Base-by-base conservation (phyloP, 2,888 invertebrate species). In the Amphimallon solstitiale region DNA sequence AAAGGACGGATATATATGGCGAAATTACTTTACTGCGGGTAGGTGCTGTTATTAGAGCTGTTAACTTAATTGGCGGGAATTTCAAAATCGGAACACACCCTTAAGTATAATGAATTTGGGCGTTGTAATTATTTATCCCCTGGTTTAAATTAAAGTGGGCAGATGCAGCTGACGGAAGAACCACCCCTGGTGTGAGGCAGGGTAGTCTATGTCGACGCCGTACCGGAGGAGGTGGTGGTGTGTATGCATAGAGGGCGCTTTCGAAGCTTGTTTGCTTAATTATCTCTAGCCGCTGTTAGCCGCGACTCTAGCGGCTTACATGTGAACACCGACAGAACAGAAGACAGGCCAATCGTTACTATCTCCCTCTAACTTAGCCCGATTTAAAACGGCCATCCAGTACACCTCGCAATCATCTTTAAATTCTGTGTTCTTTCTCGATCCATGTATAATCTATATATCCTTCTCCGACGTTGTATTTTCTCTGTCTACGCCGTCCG, bases 71-170 rank as follows among this genome's bases (percentile, higher is more conserved):
- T 71, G 67, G 70, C 69, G 66, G 66, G 68, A 71, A 71, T 70
- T 72, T 70, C 67, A 71, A 72, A 73, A 71, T 71, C 71, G 67
- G 67, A 68, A 72, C 71, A 68, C 63, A 54, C 63, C 66, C 61
- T 67, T 68, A 66, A 72, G 69, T 72, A 72, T 74, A 75, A 75
- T 75, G 75, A 74, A 75, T 75, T 75, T 73, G 73, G 74, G 73
- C 70, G 71, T 70, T 69, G 74, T 72, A 75, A 75, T 75, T 75
- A 75, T 74, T 75, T 75, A 75, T 72, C 69, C 72, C 70, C 68
- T 68, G 71, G 72, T 70, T 75, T 73, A 75, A 75, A 75, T 75
- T 75, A 75, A 74, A 75, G 72, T 74, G 74, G 74, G 75, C 75
- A 75, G 73, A 75, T 75, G 75, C 74, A 74, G 73, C 74, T 74